Conservation (phyloP, 37 sponge, comb jelly and placozoan genomes). For the Crambe crambe region DNA sequence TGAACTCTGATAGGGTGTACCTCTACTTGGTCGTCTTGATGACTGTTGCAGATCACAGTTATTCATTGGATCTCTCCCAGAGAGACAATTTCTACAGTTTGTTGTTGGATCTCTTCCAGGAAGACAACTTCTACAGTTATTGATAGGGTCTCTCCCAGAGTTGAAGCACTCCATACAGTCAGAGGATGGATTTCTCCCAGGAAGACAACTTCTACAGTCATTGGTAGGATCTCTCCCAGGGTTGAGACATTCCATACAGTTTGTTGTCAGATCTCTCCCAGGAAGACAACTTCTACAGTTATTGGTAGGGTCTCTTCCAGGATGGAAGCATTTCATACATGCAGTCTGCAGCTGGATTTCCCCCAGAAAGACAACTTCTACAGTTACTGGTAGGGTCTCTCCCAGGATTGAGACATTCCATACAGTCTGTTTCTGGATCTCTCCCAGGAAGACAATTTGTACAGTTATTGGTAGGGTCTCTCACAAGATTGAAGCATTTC, state of each 20-base stretch:
- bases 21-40: no score
- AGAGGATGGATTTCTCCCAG: background rate
- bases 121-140: no score
- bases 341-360: background rate
- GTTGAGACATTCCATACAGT: background rate
- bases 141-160: no score
- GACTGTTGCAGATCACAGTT: no score
- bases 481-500: background rate
- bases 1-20: no score
- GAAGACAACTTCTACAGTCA: background rate
- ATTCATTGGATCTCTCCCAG: no score
- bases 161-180: background rate
- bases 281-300: background rate
- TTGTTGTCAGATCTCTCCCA: background rate
- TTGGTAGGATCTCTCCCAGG: background rate
- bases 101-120: no score
- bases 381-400: background rate
- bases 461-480: background rate
- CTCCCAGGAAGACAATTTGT: background rate
- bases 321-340: background rate
- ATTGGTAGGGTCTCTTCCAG: constrained; percentile 3
- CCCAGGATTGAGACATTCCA: background rate
- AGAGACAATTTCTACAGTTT: no score
- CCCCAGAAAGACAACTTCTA: background rate
- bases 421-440: background rate